A percentile compares a stretch with the other conserved stretches of the same genome.
These are phyloP conservation scores for Thamnophis sirtalis DNA, from an alignment of 2,113 vertebrate genomes.

Conservation along the genomic window DNA sequence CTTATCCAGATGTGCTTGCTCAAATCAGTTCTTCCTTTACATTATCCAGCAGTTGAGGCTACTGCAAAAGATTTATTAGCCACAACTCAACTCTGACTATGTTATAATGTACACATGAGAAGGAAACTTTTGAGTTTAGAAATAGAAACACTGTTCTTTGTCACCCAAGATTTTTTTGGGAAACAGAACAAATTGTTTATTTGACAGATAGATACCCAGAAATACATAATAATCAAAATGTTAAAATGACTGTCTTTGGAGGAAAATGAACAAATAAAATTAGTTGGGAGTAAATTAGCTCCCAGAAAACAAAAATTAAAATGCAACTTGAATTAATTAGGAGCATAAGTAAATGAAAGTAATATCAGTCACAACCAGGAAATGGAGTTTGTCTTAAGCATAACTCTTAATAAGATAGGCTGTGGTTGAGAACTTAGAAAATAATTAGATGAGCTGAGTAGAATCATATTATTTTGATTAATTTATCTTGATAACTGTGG, in stretches of 20 bases:
- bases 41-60: background rate
- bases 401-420: background rate
- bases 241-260: background rate
- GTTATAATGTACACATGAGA: background rate
- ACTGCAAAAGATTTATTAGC: background rate
- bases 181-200: background rate
- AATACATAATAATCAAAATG: background rate
- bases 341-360: background rate
- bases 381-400: background rate
- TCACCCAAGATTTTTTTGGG: background rate
- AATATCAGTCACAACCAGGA: background rate
- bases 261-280: background rate
- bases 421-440: background rate
- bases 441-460: background rate
- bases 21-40: conserved; percentile 15
- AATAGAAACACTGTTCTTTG: background rate
- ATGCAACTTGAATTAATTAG: background rate
- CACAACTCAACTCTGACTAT: background rate
- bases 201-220: background rate
- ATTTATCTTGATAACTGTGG: background rate
- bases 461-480: background rate
- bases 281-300: background rate
- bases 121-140: background rate
- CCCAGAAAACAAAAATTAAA: background rate
- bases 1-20: conserved; percentile 12